Base-by-base conservation (phyloP, 1,140 invertebrate genomes). In the Asbolus verrucosus region DNA sequence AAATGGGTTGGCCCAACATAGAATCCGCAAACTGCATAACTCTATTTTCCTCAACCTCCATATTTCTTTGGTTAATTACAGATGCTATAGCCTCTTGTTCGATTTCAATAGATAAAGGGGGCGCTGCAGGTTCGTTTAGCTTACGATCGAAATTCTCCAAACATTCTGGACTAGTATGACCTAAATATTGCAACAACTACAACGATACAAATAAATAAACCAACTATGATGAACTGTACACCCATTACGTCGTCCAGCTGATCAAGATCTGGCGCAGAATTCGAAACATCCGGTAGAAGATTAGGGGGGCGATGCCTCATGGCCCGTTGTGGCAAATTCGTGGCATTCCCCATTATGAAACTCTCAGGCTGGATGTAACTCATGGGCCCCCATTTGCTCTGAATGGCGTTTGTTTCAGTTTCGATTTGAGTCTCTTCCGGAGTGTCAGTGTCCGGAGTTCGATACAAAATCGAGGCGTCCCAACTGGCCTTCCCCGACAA, bases 401-500 rank as follows among this genome's bases (percentile, higher is more conserved):
- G 31, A 62, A 30, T 70, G 5, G 41, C 38, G 18, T 61, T 66
- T 5, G 9, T 67, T 41, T 30, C 38, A 50, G 27, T 16, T 14
- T 19, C 30, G 8, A 27, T 13, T 30, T 54, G 33, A 9, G 13
- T 50, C 6, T 31, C 50, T 3, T 67, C 14, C 63, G 15, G 13
- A 31, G 1, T 46, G 41, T 65, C 36, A 38, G 38, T 61, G 39
- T 75, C 79, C 0, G 90, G 91, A 72, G 90, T 88, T 77, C 90
- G 89, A 79, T 95, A 95, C 0, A 98, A 83, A 39, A 96, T 92
- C 0, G 94, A 94, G 50, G 93, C 94, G 81, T 98, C 96, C 96
- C 96, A 98, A 72, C 93, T 96, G 50, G 94, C 93, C 83, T 98
- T 98, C n/a, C 97, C 96, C 43, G 93, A 91, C n/a, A 98, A 84